Conservation (phyloP, 2,113 vertebrate species). For the Trinectes maculatus region DNA sequence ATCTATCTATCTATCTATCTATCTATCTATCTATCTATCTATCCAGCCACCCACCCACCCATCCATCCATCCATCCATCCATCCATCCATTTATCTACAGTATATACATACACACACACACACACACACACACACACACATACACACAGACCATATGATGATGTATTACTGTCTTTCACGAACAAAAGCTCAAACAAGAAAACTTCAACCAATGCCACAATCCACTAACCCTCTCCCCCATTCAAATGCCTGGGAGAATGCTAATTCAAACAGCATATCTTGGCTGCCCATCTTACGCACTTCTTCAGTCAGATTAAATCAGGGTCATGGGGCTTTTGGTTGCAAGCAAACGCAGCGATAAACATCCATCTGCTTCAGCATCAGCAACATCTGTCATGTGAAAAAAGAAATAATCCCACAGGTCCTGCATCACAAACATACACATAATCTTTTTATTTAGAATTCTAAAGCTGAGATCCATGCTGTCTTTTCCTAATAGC, state of each 20-base stretch:
- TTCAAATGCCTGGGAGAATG: constrained; percentile 1
- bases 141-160: too few relatives aligned
- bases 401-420: neutral
- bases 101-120: too few relatives aligned
- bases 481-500: constrained; percentile 5
- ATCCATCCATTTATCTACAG: too few relatives aligned
- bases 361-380: constrained; percentile 44
- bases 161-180: too few relatives aligned
- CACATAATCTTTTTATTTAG: neutral
- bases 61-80: too few relatives aligned
- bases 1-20: too few relatives aligned
- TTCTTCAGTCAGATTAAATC: constrained; percentile 48
- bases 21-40: too few relatives aligned
- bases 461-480: neutral
- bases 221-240: neutral
- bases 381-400: constrained; percentile 23
- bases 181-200: too few relatives aligned
- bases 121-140: too few relatives aligned
- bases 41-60: too few relatives aligned
- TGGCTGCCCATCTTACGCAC: neutral
- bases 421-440: neutral
- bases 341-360: constrained; percentile 39
- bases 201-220: neutral
- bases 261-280: constrained; percentile 40
- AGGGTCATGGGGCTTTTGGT: constrained; percentile 33